Evolutionary conservation across 2,797 vertebrate genomes (phyloP).

Genomic region (Lithobates pipiens): DNA sequence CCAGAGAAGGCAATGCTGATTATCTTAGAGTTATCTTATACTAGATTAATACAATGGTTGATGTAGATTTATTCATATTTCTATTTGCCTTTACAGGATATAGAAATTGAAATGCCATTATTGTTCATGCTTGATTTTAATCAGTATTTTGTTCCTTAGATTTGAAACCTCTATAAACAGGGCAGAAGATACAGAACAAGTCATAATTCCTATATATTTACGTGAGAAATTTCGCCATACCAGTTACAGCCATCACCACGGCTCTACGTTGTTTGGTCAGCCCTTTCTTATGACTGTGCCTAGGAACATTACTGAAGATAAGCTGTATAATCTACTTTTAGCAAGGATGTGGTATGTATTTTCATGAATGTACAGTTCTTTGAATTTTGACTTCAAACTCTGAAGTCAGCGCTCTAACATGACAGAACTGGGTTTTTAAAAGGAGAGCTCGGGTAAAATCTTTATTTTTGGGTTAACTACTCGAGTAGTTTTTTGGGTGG

Average conservation of each 20-base stretch:
- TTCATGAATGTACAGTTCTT: neutral
- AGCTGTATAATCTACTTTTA: slow-evolving; percentile 95
- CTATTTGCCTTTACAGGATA: too few relatives aligned
- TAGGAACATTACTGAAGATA: slow-evolving; percentile 92
- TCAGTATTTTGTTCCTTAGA: slow-evolving; percentile 69
- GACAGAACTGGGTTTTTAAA: neutral
- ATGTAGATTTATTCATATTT: too few relatives aligned
- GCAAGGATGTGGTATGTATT: slow-evolving; percentile 88
- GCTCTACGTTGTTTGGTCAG: slow-evolving; percentile 92
- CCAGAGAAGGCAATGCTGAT: too few relatives aligned
- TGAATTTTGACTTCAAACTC: neutral
- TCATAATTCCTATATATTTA: slow-evolving; percentile 95
- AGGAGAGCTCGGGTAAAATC: too few relatives aligned
- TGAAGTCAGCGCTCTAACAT: neutral
- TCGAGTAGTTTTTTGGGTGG: too few relatives aligned
- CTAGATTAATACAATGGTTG: too few relatives aligned
- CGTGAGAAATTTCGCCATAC: slow-evolving; percentile 95
- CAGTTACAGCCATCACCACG: slow-evolving; percentile 92
- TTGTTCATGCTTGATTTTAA: neutral
- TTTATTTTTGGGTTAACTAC: too few relatives aligned
- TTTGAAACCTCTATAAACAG: slow-evolving; percentile 93
- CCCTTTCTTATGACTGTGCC: slow-evolving; percentile 96
- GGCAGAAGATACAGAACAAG: slow-evolving; percentile 92
- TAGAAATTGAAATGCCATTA: neutral
- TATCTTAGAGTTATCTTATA: too few relatives aligned